Conservation (phyloP, 2,888 invertebrate species). For the Ariolimax columbianus region DNA sequence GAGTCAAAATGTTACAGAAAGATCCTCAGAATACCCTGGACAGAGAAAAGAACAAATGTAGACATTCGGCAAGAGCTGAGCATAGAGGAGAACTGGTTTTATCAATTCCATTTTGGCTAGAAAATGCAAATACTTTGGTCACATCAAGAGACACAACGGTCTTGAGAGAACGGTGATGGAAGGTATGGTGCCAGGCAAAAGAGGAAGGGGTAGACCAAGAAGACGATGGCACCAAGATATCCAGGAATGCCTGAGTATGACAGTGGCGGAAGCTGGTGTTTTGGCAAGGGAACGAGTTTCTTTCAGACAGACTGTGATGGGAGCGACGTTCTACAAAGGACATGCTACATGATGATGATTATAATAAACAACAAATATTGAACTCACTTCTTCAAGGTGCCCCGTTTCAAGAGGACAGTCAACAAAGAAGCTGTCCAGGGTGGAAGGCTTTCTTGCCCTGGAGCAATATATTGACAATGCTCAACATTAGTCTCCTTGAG, state of each 20-base stretch:
- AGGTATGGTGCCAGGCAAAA: neutral
- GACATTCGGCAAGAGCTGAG: no score
- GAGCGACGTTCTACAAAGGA: no score
- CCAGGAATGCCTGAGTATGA: neutral
- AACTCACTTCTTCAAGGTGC: slow-evolving; percentile 2
- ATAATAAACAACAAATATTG: neutral
- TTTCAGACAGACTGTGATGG: no score
- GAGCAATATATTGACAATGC: neutral
- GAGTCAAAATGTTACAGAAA: no score
- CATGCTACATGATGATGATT: neutral
- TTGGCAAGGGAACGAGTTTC: no score
- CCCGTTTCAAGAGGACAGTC: neutral
- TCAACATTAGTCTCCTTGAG: neutral
- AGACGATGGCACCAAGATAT: neutral
- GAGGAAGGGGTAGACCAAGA: neutral
- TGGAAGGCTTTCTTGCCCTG: neutral
- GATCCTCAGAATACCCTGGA: no score
- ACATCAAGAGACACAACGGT: no score
- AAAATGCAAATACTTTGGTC: no score
- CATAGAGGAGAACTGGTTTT: no score
- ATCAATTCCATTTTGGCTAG: no score
- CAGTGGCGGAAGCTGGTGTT: neutral
- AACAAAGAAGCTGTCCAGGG: neutral
- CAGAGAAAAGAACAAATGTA: no score
- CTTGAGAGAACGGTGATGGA: no score